Evolutionary conservation across 2,797 vertebrate species (phyloP).

Genomic region (Sebastes vulpes): DNA sequence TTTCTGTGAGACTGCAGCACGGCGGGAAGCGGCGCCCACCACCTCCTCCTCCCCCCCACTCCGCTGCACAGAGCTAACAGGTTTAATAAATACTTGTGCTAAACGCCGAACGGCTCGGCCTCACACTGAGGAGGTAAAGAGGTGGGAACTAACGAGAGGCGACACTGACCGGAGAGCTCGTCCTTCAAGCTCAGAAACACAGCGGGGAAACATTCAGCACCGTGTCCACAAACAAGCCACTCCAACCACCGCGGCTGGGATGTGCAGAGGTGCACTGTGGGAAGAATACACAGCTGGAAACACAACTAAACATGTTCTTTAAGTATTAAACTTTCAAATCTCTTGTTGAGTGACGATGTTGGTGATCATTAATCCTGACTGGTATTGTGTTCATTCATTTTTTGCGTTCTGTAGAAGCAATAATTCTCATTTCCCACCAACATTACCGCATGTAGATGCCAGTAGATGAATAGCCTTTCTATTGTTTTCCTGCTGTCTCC

Average conservation of each 20-base stretch:
- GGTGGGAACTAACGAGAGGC: slow-evolving; percentile 45
- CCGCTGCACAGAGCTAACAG: slow-evolving; percentile 24
- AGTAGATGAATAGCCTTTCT: too few species aligned
- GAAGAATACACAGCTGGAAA: background rate
- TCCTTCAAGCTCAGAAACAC: slow-evolving; percentile 27
- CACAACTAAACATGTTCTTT: background rate
- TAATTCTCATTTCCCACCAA: too few species aligned
- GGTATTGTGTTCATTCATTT: too few species aligned
- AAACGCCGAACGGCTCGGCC: background rate
- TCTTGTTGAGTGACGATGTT: background rate
- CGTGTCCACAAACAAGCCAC: background rate
- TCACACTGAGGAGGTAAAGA: slow-evolving; percentile 60
- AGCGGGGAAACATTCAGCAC: slow-evolving; percentile 27
- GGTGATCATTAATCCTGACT: too few species aligned
- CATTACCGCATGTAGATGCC: too few species aligned
- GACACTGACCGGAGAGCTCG: slow-evolving; percentile 22
- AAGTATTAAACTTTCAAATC: too few species aligned
- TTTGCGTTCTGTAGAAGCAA: too few species aligned
- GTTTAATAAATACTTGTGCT: slow-evolving; percentile 62
- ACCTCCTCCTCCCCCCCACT: background rate
- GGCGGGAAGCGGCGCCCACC: slow-evolving; percentile 14
- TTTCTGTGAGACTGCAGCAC: slow-evolving; percentile 33
- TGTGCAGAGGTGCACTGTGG: background rate
- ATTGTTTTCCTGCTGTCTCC: too few species aligned
- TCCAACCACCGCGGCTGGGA: background rate